Percentiles rank a stretch among this genome's conserved stretches.
Evolutionary conservation across 2,113 vertebrate genomes (phyloP).

Genomic region (Pterocles orientalis): DNA sequence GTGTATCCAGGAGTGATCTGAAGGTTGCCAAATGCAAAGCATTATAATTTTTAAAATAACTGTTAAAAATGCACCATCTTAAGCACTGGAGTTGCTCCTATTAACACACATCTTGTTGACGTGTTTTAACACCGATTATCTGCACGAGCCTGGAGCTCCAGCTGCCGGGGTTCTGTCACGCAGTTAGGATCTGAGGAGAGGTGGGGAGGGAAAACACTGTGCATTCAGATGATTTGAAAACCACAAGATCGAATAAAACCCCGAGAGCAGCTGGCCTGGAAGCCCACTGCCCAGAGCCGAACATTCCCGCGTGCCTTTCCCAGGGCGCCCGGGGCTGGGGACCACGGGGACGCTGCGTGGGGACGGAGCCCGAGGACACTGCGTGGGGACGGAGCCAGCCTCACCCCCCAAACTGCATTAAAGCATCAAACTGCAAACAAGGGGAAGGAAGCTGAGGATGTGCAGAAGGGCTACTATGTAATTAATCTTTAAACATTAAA

Average conservation of each 20-base stretch:
- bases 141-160: fast-evolving
- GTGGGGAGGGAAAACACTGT: fast-evolving
- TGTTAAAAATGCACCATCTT: neutral
- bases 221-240: fast-evolving
- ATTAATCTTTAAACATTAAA: constrained; percentile 69
- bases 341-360: fast-evolving
- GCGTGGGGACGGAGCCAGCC: neutral
- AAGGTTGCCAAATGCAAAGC: constrained; percentile 45
- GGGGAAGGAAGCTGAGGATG: constrained; percentile 39
- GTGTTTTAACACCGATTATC: neutral
- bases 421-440: neutral
- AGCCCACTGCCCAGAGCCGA: fast-evolving
- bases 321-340: neutral
- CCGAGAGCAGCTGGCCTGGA: neutral
- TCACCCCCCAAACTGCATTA: neutral
- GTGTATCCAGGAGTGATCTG: constrained; percentile 34
- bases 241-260: fast-evolving
- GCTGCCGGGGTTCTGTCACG: fast-evolving
- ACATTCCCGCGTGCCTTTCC: fast-evolving
- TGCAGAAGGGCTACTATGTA: constrained; percentile 53
- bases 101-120: neutral
- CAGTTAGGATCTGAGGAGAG: neutral
- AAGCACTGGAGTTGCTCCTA: neutral
- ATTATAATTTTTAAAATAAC: constrained; percentile 17
- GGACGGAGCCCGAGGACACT: neutral